Base-by-base conservation (phyloP, 2,113 vertebrate genomes). In the Platycercus adscitus region DNA sequence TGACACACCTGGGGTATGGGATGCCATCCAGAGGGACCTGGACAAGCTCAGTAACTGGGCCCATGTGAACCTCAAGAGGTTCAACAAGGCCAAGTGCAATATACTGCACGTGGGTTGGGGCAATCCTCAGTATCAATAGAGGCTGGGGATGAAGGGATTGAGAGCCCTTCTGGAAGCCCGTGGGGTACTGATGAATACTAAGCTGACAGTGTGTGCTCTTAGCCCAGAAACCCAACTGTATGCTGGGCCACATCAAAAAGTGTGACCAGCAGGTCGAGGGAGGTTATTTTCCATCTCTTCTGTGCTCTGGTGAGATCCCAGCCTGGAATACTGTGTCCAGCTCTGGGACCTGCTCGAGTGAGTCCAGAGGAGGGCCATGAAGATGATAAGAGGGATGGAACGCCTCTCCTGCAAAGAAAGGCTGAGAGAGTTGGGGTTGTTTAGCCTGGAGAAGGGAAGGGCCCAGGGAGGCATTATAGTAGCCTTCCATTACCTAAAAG, bases 181-280 rank as follows among this genome's bases (percentile, higher is more conserved):
- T n/a, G 8, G 5, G 1, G 0, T 69, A 2, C 35, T 73, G 35
- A 14, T 25, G 9, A 6, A 1, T 52, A 10, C 39, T 39, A 11
- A 65, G 4, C 14, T 5, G 3, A 6, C 53, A 1, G 3, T 69
- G 47, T 1, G 8, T 21, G 24, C 19, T 75, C 17, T 1, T 7
- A 80, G 24, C 61, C 24, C 28, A 46, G 66, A 84, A 5, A 28
- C 5, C 5, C 66, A 84, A 10, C 26, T 0, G 0, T 49, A 8
- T 49, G 14, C 25, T 84, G 37, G 46, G 37, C 63, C 50, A 21
- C 52, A 52, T 50, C 56, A 18, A 56, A 33, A 56, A 33, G 25
- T 0, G 0, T 44, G 46, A 13, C 0, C 28, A 61, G 41, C 56
- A 56, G 56, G 33, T 31, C 0, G 0, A 65, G 33, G 19, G 28